phyloP scores from a whole-genome alignment of 2,797 vertebrate genomes.

The Amblyraja radiata region DNA sequence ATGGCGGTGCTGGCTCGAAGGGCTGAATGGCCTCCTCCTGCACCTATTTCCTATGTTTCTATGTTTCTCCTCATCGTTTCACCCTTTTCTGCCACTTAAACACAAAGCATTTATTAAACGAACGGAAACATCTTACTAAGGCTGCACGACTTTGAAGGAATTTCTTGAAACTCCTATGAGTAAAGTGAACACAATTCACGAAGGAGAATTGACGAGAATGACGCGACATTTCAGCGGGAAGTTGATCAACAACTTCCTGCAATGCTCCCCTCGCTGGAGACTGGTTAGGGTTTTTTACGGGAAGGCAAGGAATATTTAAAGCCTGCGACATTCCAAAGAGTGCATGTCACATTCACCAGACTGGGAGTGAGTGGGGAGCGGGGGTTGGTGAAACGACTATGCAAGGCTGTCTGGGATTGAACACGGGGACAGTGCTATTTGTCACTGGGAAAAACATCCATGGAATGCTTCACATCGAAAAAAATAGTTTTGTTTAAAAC shows the following conservation, averaged over 20 bases:
- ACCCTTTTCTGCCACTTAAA: background rate
- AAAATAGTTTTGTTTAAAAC: background rate
- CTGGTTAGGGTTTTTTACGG: background rate
- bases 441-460: background rate
- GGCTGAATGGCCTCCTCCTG: too few species aligned
- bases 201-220: background rate
- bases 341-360: background rate
- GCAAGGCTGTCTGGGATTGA: too few species aligned
- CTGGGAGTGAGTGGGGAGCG: too few species aligned
- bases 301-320: background rate
- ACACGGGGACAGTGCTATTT: background rate
- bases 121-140: background rate
- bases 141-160: background rate
- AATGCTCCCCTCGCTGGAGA: background rate
- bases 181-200: background rate
- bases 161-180: background rate
- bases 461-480: background rate
- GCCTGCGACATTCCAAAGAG: background rate
- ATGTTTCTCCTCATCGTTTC: background rate
- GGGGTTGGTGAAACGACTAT: too few species aligned
- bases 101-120: background rate
- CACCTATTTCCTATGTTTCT: too few species aligned
- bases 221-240: background rate
- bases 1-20: too few species aligned
- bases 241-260: background rate